Evolutionary conservation across 1,140 invertebrate species (phyloP), one percentile per base, ranked within the genome.

Genomic region (Brachionus manjavacas): DNA sequence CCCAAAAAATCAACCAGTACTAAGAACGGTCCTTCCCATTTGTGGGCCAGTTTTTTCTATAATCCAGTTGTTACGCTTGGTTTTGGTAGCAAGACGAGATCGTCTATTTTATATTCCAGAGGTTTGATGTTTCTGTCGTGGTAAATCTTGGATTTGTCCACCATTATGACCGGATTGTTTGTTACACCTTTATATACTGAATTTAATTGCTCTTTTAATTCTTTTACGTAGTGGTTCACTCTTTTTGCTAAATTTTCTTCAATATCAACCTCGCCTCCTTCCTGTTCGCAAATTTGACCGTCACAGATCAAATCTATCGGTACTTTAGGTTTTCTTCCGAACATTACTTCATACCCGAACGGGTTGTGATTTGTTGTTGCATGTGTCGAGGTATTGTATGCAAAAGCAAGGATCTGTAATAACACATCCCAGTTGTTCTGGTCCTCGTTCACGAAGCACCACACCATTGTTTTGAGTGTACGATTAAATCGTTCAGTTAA

Each of bases 401-500:
- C 28, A 31, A 31, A 31, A 31, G 28, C 28, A 31, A 31, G 28
- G 28, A 31, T 4, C 28, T 31, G 28, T 31, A 31, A 31, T 31
- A 31, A 4, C 28, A 31, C 3, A 31, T 31, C 28, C 74, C 74
- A 78, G 11, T 78, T n/a, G n/a, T 52, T 52, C 41, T 52, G 74
- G 41, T 78, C 14, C n/a, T 39, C 68, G n/a, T 39, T 72, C 14
- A 72, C 31, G 28, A 39, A 39, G 31, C 68, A 72, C 12, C 14
- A 41, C 35, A 72, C 8, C 68, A 72, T 72, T 41, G 68, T 72
- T 39, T 72, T 72, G 11, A 72, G n/a, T 72, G 76, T 79, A 1
- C 68, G 68, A 39, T 81, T 81, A 20, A 81, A 81, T 7, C 78
- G 25, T 60, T 81, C 78, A 14, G 43, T 46, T 14, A 46, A 46